A percentile compares a stretch with the other conserved stretches of the same genome.
Evolutionary conservation across 1,140 invertebrate species (phyloP).

Genomic region (honey bee (Apis mellifera)): Amel_HAv3.1 CM009932.2:6831001-6831500

Average conservation of each 20-base stretch:
- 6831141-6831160: constrained; percentile 19
- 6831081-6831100: background rate
- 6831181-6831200: constrained; percentile 14
- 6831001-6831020: no score
- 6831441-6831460: no score
- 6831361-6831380: background rate
- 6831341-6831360: background rate
- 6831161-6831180: constrained; percentile 15
- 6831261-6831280: constrained; percentile 21
- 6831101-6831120: background rate
- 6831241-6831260: background rate
- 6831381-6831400: background rate
- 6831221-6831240: constrained; percentile 15
- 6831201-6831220: background rate
- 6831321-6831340: background rate
- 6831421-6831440: background rate
- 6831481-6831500: no score
- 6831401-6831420: background rate
- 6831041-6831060: no score
- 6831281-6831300: background rate
- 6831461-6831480: no score
- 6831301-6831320: background rate
- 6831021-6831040: no score
- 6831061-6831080: no score
- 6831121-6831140: background rate